Percentiles rank a stretch among this genome's conserved stretches.
These are phyloP conservation scores for Aurelia coerulea DNA, from an alignment of 30 jellyfish, hydroid and myxozoan genomes.

Conservation along the genomic window DNA sequence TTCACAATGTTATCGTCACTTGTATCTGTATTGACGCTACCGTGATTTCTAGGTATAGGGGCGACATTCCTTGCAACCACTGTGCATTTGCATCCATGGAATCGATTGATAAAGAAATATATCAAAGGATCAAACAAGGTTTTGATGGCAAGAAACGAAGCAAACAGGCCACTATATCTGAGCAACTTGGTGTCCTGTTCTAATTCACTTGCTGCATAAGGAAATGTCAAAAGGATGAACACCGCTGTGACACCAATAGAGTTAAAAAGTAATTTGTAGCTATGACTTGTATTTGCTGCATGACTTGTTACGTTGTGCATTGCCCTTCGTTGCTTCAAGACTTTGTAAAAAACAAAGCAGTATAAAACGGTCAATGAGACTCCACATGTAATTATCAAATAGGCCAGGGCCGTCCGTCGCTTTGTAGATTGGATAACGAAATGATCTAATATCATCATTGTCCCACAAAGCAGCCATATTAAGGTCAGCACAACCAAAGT, in stretches of 20 bases:
- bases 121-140: not conserved
- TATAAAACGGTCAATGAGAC: not conserved
- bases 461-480: not conserved
- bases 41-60: no score
- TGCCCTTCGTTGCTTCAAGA: not conserved
- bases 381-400: not conserved
- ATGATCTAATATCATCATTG: not conserved
- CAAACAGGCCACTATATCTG: not conserved
- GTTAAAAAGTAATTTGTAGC: not conserved
- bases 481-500: not conserved
- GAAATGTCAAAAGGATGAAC: not conserved
- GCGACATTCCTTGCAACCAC: no score
- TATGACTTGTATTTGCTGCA: not conserved
- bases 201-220: not conserved
- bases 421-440: not conserved
- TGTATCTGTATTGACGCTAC: no score
- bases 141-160: conserved; percentile 10
- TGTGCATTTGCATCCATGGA: not conserved
- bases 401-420: not conserved
- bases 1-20: no score
- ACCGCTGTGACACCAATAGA: conserved; percentile 1
- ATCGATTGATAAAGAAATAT: conserved; percentile 3
- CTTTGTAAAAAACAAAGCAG: not conserved
- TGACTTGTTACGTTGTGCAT: not conserved
- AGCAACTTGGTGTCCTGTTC: not conserved